Base-by-base conservation (phyloP, 2,797 vertebrate genomes). In the Sandelia bainsii region DNA sequence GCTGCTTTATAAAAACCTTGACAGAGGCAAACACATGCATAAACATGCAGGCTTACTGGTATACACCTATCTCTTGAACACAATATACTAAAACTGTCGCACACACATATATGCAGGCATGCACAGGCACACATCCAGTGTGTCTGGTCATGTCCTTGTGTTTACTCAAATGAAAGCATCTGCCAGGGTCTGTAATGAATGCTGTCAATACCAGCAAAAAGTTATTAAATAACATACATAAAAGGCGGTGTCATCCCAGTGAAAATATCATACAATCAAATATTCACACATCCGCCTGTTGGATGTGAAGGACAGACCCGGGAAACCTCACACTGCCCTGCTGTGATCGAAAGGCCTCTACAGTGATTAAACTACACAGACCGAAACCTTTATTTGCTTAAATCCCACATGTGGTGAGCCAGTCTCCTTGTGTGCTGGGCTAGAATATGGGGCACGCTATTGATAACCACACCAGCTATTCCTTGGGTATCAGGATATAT, bases 191-290 rank as follows among this genome's bases (percentile, higher is more conserved):
- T 83, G 79, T 87, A 71, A 86, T 80, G 62, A 71, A 87, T 83
- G 58, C 54, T 52, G 71, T 60, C 50, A 46, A 17, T 63, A 58
- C 25, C 66, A 72, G 42, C 62, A 61, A 69, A 81, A 87, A 80
- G 54, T 82, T 88, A 88, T 87, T 82, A 83, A 44, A 63, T 75
- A 80, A 86, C 75, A 67, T 13, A 69, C 17, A 70, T 50, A 62
- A 56, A 73, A 60, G 19, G 20, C 25, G 46, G 20, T 42, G 23
- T 63, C 53, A 69, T 74, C 46, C 40, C 10, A 44, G 63, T 74
- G 64, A 83, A 77, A 83, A 74, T 81, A 79, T n/a, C n/a, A n/a
- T n/a, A n/a, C n/a, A n/a, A n/a, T n/a, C n/a, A n/a, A n/a, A n/a
- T n/a, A n/a, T n/a, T 73, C 37, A 57, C 23, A 59, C 14, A 20